A percentile compares a stretch with the other conserved stretches of the same genome.
Evolutionary conservation across 2,888 invertebrate species (phyloP).

Genomic region (Epirrhoe alternata): DNA sequence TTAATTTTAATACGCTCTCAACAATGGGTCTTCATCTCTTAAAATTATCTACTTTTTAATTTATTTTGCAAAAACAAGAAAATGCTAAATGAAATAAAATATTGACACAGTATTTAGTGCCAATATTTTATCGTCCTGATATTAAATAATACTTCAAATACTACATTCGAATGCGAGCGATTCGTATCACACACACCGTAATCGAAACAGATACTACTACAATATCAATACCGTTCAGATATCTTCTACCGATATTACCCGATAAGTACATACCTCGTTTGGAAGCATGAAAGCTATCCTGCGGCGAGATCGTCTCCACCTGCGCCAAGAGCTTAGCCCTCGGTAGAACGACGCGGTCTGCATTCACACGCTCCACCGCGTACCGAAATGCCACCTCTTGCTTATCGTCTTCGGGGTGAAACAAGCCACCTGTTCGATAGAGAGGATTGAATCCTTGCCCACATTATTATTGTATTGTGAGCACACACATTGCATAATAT

Average conservation of each 20-base stretch:
- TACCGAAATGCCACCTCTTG: conserved; percentile 96
- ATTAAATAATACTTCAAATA: no score
- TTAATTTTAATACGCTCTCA: no score
- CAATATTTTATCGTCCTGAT: no score
- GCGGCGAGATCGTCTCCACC: conserved; percentile 94
- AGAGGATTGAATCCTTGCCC: not conserved
- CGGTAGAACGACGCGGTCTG: conserved; percentile 92
- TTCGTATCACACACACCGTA: not conserved
- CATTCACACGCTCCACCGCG: conserved; percentile 96
- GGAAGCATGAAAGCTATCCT: conserved; percentile 97
- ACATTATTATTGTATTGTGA: not conserved
- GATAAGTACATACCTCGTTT: conserved; percentile 90
- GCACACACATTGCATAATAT: not conserved
- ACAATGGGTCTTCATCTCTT: no score
- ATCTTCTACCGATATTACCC: conserved; percentile 11
- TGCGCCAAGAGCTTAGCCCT: conserved; percentile 95
- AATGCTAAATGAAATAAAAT: no score
- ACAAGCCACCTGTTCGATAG: conserved; percentile 89
- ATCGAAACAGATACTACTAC: not conserved
- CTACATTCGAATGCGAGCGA: not conserved
- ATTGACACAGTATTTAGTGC: no score
- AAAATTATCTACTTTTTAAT: no score
- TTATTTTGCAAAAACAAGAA: no score
- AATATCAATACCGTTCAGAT: conserved; percentile 10
- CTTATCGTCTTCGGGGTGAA: conserved; percentile 94